Percentiles rank a stretch among this genome's conserved stretches.
Evolutionary conservation across 2,797 vertebrate genomes (phyloP).

Genomic region (Brotula barbata): DNA sequence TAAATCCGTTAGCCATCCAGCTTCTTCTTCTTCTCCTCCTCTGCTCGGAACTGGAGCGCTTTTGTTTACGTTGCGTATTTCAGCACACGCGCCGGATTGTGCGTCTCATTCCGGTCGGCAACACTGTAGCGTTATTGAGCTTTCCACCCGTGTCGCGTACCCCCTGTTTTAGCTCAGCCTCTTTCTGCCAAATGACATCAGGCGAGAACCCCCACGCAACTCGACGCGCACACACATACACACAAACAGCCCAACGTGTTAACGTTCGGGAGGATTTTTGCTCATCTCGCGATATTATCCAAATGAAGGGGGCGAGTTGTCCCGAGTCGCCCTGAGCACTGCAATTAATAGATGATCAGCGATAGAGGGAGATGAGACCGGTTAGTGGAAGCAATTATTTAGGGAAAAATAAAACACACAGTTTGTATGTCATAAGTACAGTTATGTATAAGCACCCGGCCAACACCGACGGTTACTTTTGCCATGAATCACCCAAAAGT

Average conservation of each 20-base stretch:
- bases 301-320: conserved; percentile 21
- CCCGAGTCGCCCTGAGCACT: conserved; percentile 18
- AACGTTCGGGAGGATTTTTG: conserved; percentile 37
- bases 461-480: no score
- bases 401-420: background rate
- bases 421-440: no score
- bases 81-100: background rate
- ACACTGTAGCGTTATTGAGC: conserved; percentile 49
- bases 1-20: conserved; percentile 56
- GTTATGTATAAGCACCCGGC: no score
- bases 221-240: conserved; percentile 33
- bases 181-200: conserved; percentile 73
- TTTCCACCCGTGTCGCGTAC: conserved; percentile 33
- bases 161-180: conserved; percentile 66
- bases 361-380: background rate
- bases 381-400: background rate
- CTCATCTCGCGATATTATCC: conserved; percentile 74
- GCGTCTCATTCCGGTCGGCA: conserved; percentile 7
- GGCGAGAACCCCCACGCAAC: conserved; percentile 67
- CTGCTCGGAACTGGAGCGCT: background rate
- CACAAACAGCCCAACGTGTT: conserved; percentile 34
- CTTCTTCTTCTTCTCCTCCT: conserved; percentile 31
- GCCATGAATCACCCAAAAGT: no score
- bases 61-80: conserved; percentile 16
- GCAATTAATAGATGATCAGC: background rate